Evolutionary conservation across 2,797 vertebrate species (phyloP).

Genomic region (Numenius phaeopus): DNA sequence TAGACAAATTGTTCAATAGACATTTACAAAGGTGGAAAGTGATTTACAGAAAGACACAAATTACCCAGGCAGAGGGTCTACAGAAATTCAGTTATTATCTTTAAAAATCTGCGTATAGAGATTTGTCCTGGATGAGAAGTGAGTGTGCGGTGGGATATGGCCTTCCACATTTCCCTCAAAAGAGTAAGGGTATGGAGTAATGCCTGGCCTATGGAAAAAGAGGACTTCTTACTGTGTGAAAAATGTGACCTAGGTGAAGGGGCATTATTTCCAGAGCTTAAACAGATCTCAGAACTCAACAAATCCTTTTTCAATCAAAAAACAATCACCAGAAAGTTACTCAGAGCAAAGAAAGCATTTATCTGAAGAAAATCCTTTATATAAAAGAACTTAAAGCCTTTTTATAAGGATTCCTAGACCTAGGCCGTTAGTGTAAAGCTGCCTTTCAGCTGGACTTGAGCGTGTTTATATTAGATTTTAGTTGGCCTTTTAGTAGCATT

Average conservation of each 20-base stretch:
- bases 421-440: slow-evolving; percentile 26
- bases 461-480: slow-evolving; percentile 25
- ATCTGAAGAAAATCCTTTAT: slow-evolving; percentile 34
- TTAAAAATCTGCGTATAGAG: not conserved
- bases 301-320: slow-evolving; percentile 38
- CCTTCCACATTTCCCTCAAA: not conserved
- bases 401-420: slow-evolving; percentile 9
- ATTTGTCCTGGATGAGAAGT: not conserved
- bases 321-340: slow-evolving; percentile 19
- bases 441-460: slow-evolving; percentile 28
- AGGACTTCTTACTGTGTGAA: not conserved
- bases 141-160: not conserved
- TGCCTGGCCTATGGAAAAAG: not conserved
- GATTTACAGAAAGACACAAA: not conserved
- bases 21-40: not conserved
- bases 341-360: slow-evolving; percentile 9
- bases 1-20: not conserved
- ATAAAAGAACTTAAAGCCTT: slow-evolving; percentile 12
- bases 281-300: not conserved
- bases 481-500: not conserved
- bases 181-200: not conserved
- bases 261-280: not conserved
- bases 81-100: not conserved
- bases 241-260: not conserved
- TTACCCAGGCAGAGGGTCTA: not conserved